Evolutionary conservation across 2,797 vertebrate species (phyloP).

Genomic region (Darevskia nairensis): DNA sequence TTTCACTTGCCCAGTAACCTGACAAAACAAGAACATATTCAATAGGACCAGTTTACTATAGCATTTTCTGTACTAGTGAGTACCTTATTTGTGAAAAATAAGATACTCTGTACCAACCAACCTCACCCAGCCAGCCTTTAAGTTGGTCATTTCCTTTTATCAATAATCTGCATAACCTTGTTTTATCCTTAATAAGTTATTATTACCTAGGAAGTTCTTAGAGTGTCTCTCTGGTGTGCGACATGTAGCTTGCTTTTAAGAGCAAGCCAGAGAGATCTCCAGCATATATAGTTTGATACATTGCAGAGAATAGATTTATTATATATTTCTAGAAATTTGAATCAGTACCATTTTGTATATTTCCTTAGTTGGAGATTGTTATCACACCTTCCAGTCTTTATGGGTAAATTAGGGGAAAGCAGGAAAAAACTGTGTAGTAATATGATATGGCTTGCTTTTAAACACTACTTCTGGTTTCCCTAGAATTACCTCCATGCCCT

Average conservation of each 20-base stretch:
- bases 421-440: background rate
- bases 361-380: background rate
- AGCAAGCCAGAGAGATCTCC: background rate
- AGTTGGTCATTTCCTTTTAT: background rate
- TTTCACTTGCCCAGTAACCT: background rate
- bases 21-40: background rate
- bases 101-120: background rate
- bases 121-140: background rate
- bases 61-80: background rate
- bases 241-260: background rate
- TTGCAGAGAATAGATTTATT: background rate
- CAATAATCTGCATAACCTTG: background rate
- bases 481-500: slow-evolving; percentile 57
- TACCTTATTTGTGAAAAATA: background rate
- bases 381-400: background rate
- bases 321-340: background rate
- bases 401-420: background rate
- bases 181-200: background rate
- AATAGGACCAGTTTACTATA: background rate
- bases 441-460: slow-evolving; percentile 16
- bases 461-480: background rate
- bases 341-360: background rate
- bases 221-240: too few relatives aligned
- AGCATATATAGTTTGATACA: background rate
- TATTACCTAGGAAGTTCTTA: background rate